Evolutionary conservation across 2,888 invertebrate species (phyloP), one percentile per base, ranked within the genome.

Genomic region (Acanthacorydalis orientalis): DNA sequence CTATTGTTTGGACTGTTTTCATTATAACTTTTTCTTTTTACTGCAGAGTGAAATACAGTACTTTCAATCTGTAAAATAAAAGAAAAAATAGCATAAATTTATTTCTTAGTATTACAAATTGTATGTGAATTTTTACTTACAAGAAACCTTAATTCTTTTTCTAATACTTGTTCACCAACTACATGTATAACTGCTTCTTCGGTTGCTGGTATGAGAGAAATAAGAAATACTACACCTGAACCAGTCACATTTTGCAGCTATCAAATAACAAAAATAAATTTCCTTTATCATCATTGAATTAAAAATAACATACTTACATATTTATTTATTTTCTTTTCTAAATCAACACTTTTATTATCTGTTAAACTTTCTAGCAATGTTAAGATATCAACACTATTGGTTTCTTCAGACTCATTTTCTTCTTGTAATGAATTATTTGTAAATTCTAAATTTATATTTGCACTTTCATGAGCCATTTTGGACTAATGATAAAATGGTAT

Each of bases 141-240:
- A 44, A 67, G 64, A 55, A 75, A 68, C 57, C 73, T 69, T 48
- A 67, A 57, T 58, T 72, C 72, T 47, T 69, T 62, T 3, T 69
- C 62, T 41, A 80, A 60, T 46, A 66, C 57, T 45, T 63, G 59
- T 10, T 62, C 57, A 23, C 75, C 76, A 14, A 80, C 64, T 0
- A 75, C 72, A 57, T 78, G 75, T 16, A 81, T 68, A 35, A 68
- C 69, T 1, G 75, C 78, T 57, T 80, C 78, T 57, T 73, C 68
- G 0, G 71, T 68, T 8, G 70, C 67, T 12, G 62, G 59, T 46
- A 74, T 61, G 16, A 79, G 64, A 34, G 75, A 67, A 23, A 78
- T 66, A 48, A 74, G 60, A 49, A 80, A 68, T 1, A 67, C 70
- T 37, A 68, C 54, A 49, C 70, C 68, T 1, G 77, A 67, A 47